These are phyloP conservation scores for Sylvia borin DNA, from an alignment of 2,797 vertebrate species.

Conservation along the genomic window DNA sequence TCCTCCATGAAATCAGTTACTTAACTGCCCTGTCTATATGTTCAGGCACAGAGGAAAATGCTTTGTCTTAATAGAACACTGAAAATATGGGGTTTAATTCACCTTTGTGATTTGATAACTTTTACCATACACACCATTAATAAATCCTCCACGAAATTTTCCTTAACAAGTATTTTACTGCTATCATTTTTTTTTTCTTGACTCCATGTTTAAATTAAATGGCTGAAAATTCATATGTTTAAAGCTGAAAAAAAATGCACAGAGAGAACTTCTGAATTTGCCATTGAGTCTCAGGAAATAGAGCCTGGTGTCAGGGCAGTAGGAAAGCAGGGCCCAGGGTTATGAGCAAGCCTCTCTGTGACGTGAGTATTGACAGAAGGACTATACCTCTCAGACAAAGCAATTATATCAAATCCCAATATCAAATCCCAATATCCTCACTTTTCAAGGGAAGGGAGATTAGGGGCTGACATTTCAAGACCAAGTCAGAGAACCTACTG, in stretches of 20 bases:
- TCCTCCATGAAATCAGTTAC: not conserved
- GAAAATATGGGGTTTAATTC: not conserved
- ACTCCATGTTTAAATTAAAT: not conserved
- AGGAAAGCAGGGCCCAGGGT: not conserved
- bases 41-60: not conserved
- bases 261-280: not conserved
- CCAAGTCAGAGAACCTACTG: constrained; percentile 31
- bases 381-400: not conserved
- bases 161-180: not conserved
- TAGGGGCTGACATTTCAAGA: constrained; percentile 58
- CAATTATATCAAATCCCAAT: constrained; percentile 8
- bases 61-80: not conserved
- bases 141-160: not conserved
- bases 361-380: not conserved
- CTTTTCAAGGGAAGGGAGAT: constrained; percentile 47
- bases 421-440: constrained; percentile 38
- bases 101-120: not conserved
- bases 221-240: not conserved
- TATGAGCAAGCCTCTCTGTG: not conserved
- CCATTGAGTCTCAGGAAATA: not conserved
- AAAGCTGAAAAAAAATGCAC: not conserved
- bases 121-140: not conserved
- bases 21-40: not conserved
- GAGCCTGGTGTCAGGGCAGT: not conserved
- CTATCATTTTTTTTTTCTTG: not conserved